Base-by-base conservation (phyloP, 2,888 invertebrate genomes). In the Coremacera marginata region DNA sequence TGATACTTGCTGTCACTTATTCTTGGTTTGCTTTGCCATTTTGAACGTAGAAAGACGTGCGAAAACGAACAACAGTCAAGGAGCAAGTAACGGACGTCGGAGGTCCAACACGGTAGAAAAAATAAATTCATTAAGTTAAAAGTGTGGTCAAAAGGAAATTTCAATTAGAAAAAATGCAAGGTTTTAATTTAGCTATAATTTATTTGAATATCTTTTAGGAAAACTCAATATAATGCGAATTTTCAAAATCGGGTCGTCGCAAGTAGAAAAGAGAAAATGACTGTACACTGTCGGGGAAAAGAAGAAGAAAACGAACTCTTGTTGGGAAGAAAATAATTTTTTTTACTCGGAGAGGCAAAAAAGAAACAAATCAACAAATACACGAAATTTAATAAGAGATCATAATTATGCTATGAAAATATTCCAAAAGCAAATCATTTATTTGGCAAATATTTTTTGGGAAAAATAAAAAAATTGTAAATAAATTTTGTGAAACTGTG, bases 241-340 rank as follows among this genome's bases (percentile, higher is more conserved):
- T 27, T 49, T 19, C 19, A 31, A 19, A 78, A 65, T 73, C 73
- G 73, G 73, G 74, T 74, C 55, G 51, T 16, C 27, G 27, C 62
- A 72, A 72, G 62, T 75, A 57, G 44, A 76, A 76, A 76, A 63
- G 77, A 79, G 79, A 81, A 81, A 80, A 82, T 82, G 80, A 82
- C 82, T 82, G 82, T 82, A 82, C 82, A 81, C 81, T 80, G 74
- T 75, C 73, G 80, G 75, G 73, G 70, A 51, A 68, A 70, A 77
- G 63, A 73, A 52, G 75, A 71, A 77, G 68, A 67, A 78, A 76
- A 77, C 75, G 78, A 75, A 49, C 16, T 65, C 52, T 68, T 22
- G 74, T 25, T 25, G 65, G 67, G 55, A 62, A 75, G 34, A 63
- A 65, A 74, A 67, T 34, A 22, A 73, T n/a, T 25, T 62, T 49